phyloP scores from a whole-genome alignment of 2,113 vertebrate species.

The Vimba vimba region DNA sequence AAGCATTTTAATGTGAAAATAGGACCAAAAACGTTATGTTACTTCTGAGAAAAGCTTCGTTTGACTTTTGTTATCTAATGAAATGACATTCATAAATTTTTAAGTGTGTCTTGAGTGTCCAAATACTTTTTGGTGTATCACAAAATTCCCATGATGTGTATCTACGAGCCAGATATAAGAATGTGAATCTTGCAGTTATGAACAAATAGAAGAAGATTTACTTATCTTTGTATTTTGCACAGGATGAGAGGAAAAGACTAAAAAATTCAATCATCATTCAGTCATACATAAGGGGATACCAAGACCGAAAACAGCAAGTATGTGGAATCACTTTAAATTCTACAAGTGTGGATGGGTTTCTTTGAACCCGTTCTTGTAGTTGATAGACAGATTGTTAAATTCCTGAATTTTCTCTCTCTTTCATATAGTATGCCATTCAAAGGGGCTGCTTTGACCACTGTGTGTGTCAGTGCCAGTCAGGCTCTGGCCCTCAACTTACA shows the following conservation, averaged over 20 bases:
- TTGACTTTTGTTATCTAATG: neutral
- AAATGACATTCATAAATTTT: neutral
- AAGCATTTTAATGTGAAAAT: neutral
- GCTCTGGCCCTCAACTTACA: slow-evolving; percentile 71
- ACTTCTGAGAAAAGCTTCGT: neutral
- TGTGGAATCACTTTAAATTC: slow-evolving; percentile 43
- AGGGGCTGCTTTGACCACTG: slow-evolving; percentile 88
- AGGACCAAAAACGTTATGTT: neutral
- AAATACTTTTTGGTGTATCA: neutral
- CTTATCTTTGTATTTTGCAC: neutral
- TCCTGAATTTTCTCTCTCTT: neutral
- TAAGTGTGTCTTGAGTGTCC: neutral
- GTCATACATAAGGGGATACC: slow-evolving; percentile 93
- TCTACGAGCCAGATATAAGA: neutral
- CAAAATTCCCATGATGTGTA: neutral
- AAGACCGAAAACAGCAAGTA: slow-evolving; percentile 93
- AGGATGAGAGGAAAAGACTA: slow-evolving; percentile 94
- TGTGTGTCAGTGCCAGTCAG: slow-evolving; percentile 78
- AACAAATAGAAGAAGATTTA: neutral
- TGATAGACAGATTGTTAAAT: neutral
- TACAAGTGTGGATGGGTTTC: neutral
- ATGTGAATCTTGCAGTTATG: neutral
- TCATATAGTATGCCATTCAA: slow-evolving; percentile 85
- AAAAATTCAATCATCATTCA: slow-evolving; percentile 98
- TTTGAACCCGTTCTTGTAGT: neutral